A percentile compares a stretch with the other conserved stretches of the same genome.
phyloP scores from a whole-genome alignment of 2,888 invertebrate genomes.

The Brassicogethes aeneus region DNA sequence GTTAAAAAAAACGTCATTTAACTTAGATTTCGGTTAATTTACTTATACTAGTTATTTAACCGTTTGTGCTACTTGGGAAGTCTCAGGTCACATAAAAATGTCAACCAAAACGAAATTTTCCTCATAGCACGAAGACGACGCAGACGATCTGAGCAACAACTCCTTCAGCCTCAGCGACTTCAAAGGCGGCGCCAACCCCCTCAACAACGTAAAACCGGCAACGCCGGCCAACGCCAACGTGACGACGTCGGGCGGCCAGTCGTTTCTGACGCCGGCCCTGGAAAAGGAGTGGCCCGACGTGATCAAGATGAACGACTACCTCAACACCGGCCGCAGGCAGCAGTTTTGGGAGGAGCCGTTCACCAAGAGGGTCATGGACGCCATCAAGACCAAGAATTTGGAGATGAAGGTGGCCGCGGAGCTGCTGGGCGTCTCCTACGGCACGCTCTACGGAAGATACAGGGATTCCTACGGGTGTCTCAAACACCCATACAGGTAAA shows the following conservation, averaged over 20 bases:
- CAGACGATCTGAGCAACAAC: constrained; percentile 27
- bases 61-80: too few relatives aligned
- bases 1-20: too few relatives aligned
- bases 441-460: constrained; percentile 82
- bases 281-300: constrained; percentile 54
- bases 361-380: constrained; percentile 81
- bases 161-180: constrained; percentile 21
- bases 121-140: constrained; percentile 28
- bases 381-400: constrained; percentile 80
- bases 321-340: constrained; percentile 75
- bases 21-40: too few relatives aligned
- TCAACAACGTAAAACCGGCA: constrained; percentile 25
- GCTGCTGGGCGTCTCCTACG: constrained; percentile 82
- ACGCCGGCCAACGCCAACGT: constrained; percentile 16
- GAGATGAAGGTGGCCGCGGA: constrained; percentile 93
- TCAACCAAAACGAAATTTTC: too few relatives aligned
- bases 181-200: constrained; percentile 20
- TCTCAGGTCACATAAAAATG: too few relatives aligned
- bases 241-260: constrained; percentile 27
- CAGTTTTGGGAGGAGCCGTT: constrained; percentile 92
- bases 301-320: constrained; percentile 77
- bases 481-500: constrained; percentile 78
- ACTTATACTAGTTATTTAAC: too few relatives aligned
- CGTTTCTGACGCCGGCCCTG: constrained; percentile 35
- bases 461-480: constrained; percentile 83